Evolutionary conservation across 2,113 vertebrate genomes (phyloP).

Genomic region (Triplophysa siluroides): DNA sequence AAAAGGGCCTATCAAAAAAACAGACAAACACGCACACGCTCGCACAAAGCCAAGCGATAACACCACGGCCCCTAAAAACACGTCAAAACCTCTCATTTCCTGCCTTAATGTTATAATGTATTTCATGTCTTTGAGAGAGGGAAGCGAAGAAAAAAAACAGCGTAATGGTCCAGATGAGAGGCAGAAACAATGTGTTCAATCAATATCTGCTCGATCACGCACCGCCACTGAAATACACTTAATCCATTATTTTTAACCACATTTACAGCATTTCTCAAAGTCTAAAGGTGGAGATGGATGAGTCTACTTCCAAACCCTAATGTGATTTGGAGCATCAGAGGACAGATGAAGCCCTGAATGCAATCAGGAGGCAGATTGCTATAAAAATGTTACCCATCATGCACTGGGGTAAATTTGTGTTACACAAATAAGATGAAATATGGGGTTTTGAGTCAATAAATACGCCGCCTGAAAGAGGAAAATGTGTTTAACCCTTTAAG

Average conservation of each 20-base stretch:
- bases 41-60: conserved; percentile 43
- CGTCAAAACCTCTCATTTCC: conserved; percentile 57
- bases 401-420: conserved; percentile 19
- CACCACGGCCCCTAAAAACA: conserved; percentile 19
- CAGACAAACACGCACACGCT: conserved; percentile 32
- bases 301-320: conserved; percentile 69
- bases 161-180: conserved; percentile 62
- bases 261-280: conserved; percentile 68
- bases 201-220: conserved; percentile 71
- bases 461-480: background rate
- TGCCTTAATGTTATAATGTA: conserved; percentile 58
- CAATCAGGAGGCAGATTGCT: conserved; percentile 48
- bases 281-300: conserved; percentile 62
- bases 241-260: conserved; percentile 70
- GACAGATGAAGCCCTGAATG: conserved; percentile 63
- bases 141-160: conserved; percentile 38
- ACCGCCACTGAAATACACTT: conserved; percentile 72
- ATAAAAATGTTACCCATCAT: conserved; percentile 46
- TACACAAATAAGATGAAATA: conserved; percentile 29
- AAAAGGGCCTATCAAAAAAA: background rate
- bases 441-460: conserved; percentile 5
- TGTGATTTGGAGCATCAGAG: conserved; percentile 62
- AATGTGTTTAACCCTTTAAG: conserved; percentile 20
- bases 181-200: conserved; percentile 72
- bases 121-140: conserved; percentile 59